phyloP scores from a whole-genome alignment of 2,888 invertebrate species.

The Linyphia triangularis region DNA sequence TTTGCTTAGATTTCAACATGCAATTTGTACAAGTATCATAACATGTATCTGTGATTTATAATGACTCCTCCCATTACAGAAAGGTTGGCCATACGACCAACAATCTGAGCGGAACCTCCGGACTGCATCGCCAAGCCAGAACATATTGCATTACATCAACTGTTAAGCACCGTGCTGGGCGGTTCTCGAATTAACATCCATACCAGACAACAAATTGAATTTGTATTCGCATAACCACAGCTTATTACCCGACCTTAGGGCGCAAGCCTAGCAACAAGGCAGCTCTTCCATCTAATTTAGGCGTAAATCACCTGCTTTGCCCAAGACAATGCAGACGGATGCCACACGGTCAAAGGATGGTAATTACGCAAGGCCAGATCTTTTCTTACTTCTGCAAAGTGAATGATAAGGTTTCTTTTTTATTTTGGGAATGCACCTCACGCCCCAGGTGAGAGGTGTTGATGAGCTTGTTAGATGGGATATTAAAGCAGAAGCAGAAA shows the following conservation, averaged over 20 bases:
- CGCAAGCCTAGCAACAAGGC: neutral
- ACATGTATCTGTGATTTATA: neutral
- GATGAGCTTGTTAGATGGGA: conserved; percentile 37
- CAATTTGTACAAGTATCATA: neutral
- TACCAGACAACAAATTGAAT: conserved; percentile 5
- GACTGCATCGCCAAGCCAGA: too few species aligned
- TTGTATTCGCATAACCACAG: neutral
- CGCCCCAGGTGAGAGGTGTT: conserved; percentile 62
- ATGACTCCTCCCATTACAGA: neutral
- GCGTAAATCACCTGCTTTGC: conserved; percentile 29
- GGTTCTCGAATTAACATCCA: neutral
- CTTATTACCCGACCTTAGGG: neutral
- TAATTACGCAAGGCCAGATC: conserved; percentile 1
- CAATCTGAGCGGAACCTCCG: neutral
- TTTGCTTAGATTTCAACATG: neutral
- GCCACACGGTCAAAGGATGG: neutral
- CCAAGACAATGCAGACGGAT: neutral
- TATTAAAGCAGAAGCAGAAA: neutral
- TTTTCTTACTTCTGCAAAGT: neutral
- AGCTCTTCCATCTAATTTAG: conserved; percentile 10
- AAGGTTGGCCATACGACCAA: neutral
- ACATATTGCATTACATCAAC: too few species aligned
- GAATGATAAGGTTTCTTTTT: conserved; percentile 4
- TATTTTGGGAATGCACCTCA: conserved; percentile 30
- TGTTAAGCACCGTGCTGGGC: neutral